A percentile compares a stretch with the other conserved stretches of the same genome.
Evolutionary conservation across 2,797 vertebrate species (phyloP).

Genomic region (Pseudomugil tenellus): DNA sequence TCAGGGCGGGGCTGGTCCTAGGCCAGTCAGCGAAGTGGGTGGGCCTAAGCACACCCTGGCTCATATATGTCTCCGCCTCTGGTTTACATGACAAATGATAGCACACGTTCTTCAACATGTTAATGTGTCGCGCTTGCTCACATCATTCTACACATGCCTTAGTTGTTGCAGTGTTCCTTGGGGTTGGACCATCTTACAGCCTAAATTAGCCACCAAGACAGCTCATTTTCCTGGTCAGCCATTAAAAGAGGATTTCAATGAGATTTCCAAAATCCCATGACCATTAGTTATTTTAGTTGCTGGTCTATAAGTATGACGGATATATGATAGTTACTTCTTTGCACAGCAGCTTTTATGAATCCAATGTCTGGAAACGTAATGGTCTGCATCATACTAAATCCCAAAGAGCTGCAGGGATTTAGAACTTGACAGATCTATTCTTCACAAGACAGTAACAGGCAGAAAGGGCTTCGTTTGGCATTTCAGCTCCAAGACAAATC

Average conservation of each 20-base stretch:
- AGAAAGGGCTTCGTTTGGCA: constrained; percentile 33
- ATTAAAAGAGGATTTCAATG: constrained; percentile 6
- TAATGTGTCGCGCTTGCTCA: neutral
- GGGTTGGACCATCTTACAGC: constrained; percentile 21
- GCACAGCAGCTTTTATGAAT: constrained; percentile 42
- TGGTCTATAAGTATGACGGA: constrained; percentile 3
- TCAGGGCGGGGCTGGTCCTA: too few species aligned
- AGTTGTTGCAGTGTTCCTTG: constrained; percentile 32
- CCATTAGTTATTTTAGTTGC: constrained; percentile 1
- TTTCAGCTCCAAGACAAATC: constrained; percentile 18
- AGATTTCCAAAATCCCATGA: constrained; percentile 3
- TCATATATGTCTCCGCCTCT: too few species aligned
- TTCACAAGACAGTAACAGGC: constrained; percentile 13
- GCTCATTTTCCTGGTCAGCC: constrained; percentile 27
- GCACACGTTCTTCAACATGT: neutral
- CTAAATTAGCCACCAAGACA: constrained; percentile 20
- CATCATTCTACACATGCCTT: constrained; percentile 5
- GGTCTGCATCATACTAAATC: constrained; percentile 45
- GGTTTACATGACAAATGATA: neutral
- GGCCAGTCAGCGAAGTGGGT: too few species aligned
- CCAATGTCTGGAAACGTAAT: constrained; percentile 38
- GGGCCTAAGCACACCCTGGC: too few species aligned
- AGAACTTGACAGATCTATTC: constrained; percentile 39
- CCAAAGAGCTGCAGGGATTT: constrained; percentile 47
- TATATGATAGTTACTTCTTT: constrained; percentile 21